Base-by-base conservation (phyloP, 2,888 invertebrate genomes). In the Venusia cambrica region DNA sequence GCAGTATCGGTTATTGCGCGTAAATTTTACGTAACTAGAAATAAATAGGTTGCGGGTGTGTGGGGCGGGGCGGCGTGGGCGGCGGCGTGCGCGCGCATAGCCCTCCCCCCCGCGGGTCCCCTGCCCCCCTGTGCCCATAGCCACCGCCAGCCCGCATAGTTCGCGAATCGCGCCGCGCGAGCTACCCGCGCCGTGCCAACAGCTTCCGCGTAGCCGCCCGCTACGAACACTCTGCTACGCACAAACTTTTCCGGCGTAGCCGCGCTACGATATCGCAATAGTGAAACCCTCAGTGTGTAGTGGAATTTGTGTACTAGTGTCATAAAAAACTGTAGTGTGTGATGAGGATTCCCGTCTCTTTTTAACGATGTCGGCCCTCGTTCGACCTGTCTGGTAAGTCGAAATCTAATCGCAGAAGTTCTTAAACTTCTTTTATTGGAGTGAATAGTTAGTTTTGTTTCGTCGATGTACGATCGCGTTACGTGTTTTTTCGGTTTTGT, bases 21-120 rank as follows among this genome's bases (percentile, higher is more conserved):
- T 85, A 85, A 85, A 85, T 85, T 85, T 85, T 85, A 85, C 87
- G 87, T 87, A 87, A 87, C 87, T 84, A 84, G 83, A 78, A 84
- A 85, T 84, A 85, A 87, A 87, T 85, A 87, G 87, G 87, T 87
- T 87, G 87, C 84, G 84, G 84, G 85, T 80, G 77, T 74, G 80
- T 75, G 79, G 81, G 81, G 83, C 80, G 79, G 85, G 72, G 72
- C 80, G 73, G 73, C 70, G 71, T 77, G 80, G 79, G 84, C 81
- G 76, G 75, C 64, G 68, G 73, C 70, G 72, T 77, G 81, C 80
- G 84, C 81, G 75, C 66, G 68, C 73, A 54, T 26, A 35, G 50
- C 43, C 54, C 57, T 59, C 45, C 56, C 51, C 53, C 61, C 62
- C 54, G 55, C 48, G 37, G 42, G 45, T 37, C 45, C 46, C n/a